Evolutionary conservation across 2,797 vertebrate species (phyloP).

Genomic region (Mus minutoides): DNA sequence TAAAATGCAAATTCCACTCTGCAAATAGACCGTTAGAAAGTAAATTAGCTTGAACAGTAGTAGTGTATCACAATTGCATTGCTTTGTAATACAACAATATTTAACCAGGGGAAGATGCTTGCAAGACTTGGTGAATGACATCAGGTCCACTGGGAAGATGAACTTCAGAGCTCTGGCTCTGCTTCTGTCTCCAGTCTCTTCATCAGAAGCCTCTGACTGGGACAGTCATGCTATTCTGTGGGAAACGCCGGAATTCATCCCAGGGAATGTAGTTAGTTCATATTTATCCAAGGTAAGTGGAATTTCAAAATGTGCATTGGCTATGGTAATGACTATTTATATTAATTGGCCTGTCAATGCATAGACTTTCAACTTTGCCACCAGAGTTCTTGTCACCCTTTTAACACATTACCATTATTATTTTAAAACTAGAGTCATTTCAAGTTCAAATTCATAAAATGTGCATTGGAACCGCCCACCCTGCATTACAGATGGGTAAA

Average conservation of each 20-base stretch:
- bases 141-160: constrained; percentile 23
- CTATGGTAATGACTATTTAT: constrained; percentile 84
- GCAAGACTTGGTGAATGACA: constrained; percentile 6
- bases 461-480: constrained; percentile 74
- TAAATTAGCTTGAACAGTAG: constrained; percentile 85
- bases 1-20: constrained; percentile 84
- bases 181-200: constrained; percentile 72
- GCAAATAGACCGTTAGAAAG: constrained; percentile 84
- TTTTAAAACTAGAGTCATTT: constrained; percentile 82
- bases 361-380: constrained; percentile 74
- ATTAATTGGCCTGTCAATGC: constrained; percentile 78
- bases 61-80: constrained; percentile 83
- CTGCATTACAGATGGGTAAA: constrained; percentile 72
- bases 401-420: constrained; percentile 81
- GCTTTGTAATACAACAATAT: constrained; percentile 70
- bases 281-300: constrained; percentile 80
- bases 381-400: constrained; percentile 76
- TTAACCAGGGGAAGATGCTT: constrained; percentile 64
- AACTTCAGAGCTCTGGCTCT: constrained; percentile 14
- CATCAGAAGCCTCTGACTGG: constrained; percentile 65
- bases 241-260: constrained; percentile 76
- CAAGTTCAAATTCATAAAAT: constrained; percentile 81
- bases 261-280: constrained; percentile 69
- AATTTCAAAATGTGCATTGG: constrained; percentile 74
- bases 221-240: constrained; percentile 64